Percentiles rank a stretch among this genome's conserved stretches.
Conservation (phyloP, 2,888 invertebrate genomes). For the Pinctada fucata region DNA sequence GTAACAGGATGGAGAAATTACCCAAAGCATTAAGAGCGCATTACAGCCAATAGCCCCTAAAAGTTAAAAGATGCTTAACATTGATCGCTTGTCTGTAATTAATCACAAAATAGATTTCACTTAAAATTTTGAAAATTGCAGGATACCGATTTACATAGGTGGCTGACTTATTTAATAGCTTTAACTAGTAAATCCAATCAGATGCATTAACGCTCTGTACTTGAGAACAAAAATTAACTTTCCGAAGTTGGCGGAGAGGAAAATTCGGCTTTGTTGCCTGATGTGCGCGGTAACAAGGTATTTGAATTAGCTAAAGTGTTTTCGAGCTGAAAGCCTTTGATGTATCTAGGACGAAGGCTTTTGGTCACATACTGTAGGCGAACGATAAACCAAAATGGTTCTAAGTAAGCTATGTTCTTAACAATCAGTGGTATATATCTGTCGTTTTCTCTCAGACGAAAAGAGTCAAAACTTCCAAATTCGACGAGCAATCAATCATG, state of each 20-base stretch:
- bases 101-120: constrained; percentile 33
- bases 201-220: constrained; percentile 20
- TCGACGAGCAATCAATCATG: too few relatives aligned
- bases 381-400: too few relatives aligned
- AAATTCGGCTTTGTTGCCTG: constrained; percentile 20
- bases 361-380: too few relatives aligned
- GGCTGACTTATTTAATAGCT: constrained; percentile 20
- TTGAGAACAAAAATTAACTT: constrained; percentile 14
- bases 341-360: neutral
- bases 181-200: constrained; percentile 21
- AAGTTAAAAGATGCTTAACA: constrained; percentile 17
- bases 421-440: too few relatives aligned
- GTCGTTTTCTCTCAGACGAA: too few relatives aligned
- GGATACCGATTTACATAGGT: constrained; percentile 22
- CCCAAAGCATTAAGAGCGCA: constrained; percentile 31
- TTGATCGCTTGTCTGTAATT: constrained; percentile 22
- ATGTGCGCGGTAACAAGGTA: neutral
- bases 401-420: too few relatives aligned
- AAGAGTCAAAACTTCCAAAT: too few relatives aligned
- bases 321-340: neutral
- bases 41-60: constrained; percentile 12
- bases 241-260: constrained; percentile 6
- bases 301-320: constrained; percentile 10
- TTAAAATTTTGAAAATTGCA: constrained; percentile 35
- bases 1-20: constrained; percentile 30